Evolutionary conservation across 2,113 vertebrate species (phyloP).

Genomic region (Antennarius striatus): DNA sequence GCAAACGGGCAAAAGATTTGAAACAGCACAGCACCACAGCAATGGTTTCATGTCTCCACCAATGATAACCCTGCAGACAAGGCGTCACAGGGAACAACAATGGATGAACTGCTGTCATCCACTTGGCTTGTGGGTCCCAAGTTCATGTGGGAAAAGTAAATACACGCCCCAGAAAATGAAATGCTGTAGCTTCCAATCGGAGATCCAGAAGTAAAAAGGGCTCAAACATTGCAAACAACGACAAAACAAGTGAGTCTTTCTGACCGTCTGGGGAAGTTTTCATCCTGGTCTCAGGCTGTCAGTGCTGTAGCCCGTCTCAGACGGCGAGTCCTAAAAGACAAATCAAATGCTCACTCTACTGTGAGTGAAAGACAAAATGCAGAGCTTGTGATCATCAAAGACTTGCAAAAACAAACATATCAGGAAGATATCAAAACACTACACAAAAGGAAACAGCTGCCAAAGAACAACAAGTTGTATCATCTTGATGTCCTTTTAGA

Average conservation of each 20-base stretch:
- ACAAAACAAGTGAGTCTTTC: not conserved
- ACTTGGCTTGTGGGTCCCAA: not conserved
- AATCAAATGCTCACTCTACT: too few species aligned
- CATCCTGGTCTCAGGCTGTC: not conserved
- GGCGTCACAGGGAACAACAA: too few species aligned
- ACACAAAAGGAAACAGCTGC: not conserved
- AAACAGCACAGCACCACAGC: not conserved
- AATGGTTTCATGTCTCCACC: not conserved
- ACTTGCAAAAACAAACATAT: too few species aligned
- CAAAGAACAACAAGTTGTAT: not conserved
- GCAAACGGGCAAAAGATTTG: not conserved
- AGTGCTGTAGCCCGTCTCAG: too few species aligned
- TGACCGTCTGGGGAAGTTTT: not conserved
- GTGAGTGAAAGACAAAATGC: too few species aligned
- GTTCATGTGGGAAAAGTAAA: not conserved
- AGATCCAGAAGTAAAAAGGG: not conserved
- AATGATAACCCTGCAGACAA: not conserved
- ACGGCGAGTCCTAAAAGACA: too few species aligned
- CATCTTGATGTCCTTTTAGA: not conserved
- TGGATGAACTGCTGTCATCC: too few species aligned
- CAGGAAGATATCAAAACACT: too few species aligned
- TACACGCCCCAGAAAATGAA: not conserved
- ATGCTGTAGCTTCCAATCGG: not conserved
- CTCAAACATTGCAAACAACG: not conserved
- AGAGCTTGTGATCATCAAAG: too few species aligned